phyloP scores from a whole-genome alignment of 2,888 invertebrate genomes.

The Idaea aversata region DNA sequence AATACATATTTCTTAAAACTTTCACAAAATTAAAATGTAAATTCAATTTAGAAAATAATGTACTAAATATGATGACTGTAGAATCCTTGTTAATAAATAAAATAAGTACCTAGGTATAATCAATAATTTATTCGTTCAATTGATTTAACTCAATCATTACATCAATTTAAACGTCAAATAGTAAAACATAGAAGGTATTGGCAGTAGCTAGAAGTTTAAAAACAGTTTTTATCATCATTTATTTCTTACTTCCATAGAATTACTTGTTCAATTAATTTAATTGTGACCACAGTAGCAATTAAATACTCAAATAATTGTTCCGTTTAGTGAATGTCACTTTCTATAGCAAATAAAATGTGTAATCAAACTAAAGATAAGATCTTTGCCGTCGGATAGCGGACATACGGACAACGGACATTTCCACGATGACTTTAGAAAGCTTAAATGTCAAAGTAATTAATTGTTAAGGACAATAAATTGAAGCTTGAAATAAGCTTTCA shows the following conservation, averaged over 20 bases:
- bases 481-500: not conserved
- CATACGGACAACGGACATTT: constrained; percentile 4
- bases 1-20: no score
- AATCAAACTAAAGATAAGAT: constrained; percentile 18
- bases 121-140: no score
- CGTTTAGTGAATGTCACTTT: constrained; percentile 14
- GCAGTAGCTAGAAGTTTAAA: not conserved
- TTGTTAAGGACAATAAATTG: not conserved
- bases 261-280: not conserved
- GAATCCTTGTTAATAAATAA: no score
- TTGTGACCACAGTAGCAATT: not conserved
- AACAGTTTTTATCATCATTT: not conserved
- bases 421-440: not conserved
- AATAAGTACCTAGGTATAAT: no score
- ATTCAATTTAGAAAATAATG: no score
- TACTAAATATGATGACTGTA: no score
- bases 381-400: constrained; percentile 5
- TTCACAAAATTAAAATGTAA: no score
- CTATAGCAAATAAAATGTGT: constrained; percentile 13
- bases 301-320: not conserved
- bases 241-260: not conserved
- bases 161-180: not conserved
- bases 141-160: not conserved
- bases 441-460: not conserved
- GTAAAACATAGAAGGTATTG: not conserved